Base-by-base conservation (phyloP, 1,140 invertebrate genomes). In the Linepithema humile region DNA sequence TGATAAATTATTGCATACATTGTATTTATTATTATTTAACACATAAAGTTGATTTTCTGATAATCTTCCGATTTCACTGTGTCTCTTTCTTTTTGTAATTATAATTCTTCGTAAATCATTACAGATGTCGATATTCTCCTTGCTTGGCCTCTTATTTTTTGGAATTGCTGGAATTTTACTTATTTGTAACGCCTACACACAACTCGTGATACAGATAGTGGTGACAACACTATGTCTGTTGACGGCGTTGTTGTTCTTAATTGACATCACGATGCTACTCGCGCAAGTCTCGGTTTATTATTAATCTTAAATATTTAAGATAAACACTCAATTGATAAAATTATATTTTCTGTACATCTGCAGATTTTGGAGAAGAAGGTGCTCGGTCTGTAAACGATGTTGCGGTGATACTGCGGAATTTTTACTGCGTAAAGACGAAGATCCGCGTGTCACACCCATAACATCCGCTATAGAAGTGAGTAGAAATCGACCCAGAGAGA, bases 111-210 rank as follows among this genome's bases (percentile, higher is more conserved):
- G 15, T 23, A 45, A 64, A 60, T 78, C 15, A 15, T 85, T 82
- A 7, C 77, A 93, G 93, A 92, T 92, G 89, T 84, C 90, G 15
- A 53, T 91, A 0, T 90, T 93, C 38, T 90, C 91, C 77, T 88
- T 93, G 2, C 43, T 93, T 26, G 92, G 93, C 4, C 15, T 77
- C 74, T 67, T 82, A 83, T 83, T 78, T 23, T 82, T 77, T 40
- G 38, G 15, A 7, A 0, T 29, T 1, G 17, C 17, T 3, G 85
- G 50, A 5, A 43, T 80, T 23, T n/a, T 62, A 9, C 17, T 88
- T 3, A 23, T 84, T 26, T 0, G 1, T 10, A 17, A 43, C 3
- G 0, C 0, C 4, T 17, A 26, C 15, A 3, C 1, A 10, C 2
- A 7, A 1, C 3, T 43, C 0, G 7, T 53, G 48, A 32, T 48